Base-by-base conservation (phyloP, 2,888 invertebrate genomes). In the Myopa testacea region DNA sequence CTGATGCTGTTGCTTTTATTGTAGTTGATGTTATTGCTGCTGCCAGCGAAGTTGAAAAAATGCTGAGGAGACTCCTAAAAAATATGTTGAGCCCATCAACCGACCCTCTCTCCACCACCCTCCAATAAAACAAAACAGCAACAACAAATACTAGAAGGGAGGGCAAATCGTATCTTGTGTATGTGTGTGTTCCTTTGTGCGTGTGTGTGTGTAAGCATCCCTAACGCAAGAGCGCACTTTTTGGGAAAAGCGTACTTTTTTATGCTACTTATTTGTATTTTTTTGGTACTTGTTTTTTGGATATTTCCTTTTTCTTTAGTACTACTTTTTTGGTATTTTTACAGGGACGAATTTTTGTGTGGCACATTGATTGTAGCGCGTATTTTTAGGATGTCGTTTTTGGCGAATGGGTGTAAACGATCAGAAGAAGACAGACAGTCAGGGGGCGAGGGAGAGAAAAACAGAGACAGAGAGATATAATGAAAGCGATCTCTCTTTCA, bases 301-400 rank as follows among this genome's bases (percentile, higher is more conserved):
- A 3, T 10, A 0, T 45, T 45, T 45, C 45, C 45, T 8, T 8
- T 55, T 55, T 5, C 5, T 55, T 55, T 55, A 5, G 14, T 55
- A 55, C 55, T 8, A 45, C 10, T 55, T 55, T 14, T 55, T 55
- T 55, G 14, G 14, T 55, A 55, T 5, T 55, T 10, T 55, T n/a
- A 14, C 14, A n/a, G 55, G 16, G 16, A 55, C 55, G 55, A 55
- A 16, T 55, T 45, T 55, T 55, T 55, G 55, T 65, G 38, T 37
- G 38, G 12, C 38, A 52, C 72, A 72, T 58, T 14, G 55, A 60
- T 19, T 73, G 60, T 26, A 73, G 73, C 71, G 40, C 52, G 19
- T 67, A 50, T 55, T 75, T 75, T 67, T 75, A 67, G 75, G 52
- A 75, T 58, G 26, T 75, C 58, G 50, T 76, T 76, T 76, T 76